Base-by-base conservation (phyloP, 2,888 invertebrate genomes). In the Reticulitermes lucifugus region DNA sequence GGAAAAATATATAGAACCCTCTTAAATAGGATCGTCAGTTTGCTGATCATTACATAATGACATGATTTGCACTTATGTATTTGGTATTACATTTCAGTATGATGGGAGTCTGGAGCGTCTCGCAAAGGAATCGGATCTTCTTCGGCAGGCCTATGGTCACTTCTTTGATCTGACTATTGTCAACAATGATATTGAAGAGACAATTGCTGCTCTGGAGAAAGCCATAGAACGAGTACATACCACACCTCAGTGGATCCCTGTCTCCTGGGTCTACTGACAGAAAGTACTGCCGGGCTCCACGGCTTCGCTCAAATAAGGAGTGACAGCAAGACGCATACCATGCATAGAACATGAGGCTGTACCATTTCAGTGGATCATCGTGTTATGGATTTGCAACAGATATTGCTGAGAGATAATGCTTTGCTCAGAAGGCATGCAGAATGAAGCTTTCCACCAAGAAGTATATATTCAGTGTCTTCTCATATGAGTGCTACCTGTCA, bases 151-250 rank as follows among this genome's bases (percentile, higher is more conserved):
- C 22, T 99, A 99, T 92, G 99, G 99, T 77, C 99, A 99, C 92
- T 98, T 98, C 92, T 99, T 99, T 93, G 99, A 99, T 92, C 93
- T 98, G 91, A 98, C 96, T 88, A 98, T 99, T 90, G 97, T 99
- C 87, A 99, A 99, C 94, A 99, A 99, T 93, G 99, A 99, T 92
- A 99, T 99, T 87, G 99, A 99, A 91, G 99, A 99, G 91, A 99
- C 99, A 70, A 98, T 99, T 89, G 94, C 95, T 77, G 96, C 97
- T 87, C 92, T 99, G 88, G 98, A 99, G 91, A 94, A 95, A 87
- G 97, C 98, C 41, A 96, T 99, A 89, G 97, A 97, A 88, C 95
- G 96, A 86, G 96, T 98, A 87, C 96, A 97, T 91, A 95, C 96
- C 89, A 96, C 96, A 88, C 96, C 98, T 70, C 98, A 98, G 91